phyloP scores from a whole-genome alignment of 2,113 vertebrate genomes.

The Lynx canadensis region DNA sequence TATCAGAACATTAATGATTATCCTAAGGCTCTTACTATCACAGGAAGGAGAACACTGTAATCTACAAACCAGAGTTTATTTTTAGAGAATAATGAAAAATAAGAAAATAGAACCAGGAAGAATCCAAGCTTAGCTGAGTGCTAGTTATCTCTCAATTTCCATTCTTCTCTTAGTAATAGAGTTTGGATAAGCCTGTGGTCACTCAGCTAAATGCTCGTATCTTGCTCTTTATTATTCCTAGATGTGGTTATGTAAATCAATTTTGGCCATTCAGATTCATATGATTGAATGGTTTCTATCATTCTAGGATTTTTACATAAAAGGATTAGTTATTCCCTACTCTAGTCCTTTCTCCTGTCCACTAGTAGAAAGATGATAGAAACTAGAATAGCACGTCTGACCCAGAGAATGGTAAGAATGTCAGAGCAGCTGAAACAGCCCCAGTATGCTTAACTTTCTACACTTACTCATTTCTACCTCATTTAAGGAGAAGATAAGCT shows the following conservation, averaged over 20 bases:
- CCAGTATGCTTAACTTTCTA: background rate
- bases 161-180: background rate
- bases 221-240: background rate
- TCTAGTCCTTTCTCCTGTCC: background rate
- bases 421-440: background rate
- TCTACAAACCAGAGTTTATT: background rate
- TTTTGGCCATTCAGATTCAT: background rate
- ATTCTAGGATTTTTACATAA: background rate
- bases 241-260: background rate
- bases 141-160: background rate
- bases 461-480: background rate
- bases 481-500: background rate
- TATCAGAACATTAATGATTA: background rate
- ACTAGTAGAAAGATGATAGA: background rate
- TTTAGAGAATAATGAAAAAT: background rate
- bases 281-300: background rate
- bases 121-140: background rate
- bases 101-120: background rate
- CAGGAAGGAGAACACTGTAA: background rate
- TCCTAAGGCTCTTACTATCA: background rate
- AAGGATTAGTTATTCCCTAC: background rate
- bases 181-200: background rate
- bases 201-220: background rate
- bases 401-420: background rate
- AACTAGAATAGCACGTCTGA: background rate